These are phyloP conservation scores for Dromaius novaehollandiae DNA, from an alignment of 2,113 vertebrate genomes.

Conservation along the genomic window DNA sequence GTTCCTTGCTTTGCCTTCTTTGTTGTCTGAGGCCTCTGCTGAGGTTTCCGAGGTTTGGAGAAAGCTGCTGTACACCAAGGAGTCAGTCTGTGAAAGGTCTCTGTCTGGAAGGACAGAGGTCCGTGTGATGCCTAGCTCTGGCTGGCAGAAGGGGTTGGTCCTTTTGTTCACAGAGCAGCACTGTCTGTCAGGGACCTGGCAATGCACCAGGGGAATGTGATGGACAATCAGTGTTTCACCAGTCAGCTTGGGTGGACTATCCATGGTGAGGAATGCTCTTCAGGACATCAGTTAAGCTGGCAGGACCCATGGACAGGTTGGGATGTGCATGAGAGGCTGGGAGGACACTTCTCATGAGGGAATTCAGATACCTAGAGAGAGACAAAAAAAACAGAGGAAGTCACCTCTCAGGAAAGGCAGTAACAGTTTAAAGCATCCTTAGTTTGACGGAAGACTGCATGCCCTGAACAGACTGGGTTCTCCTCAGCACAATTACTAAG, in stretches of 20 bases:
- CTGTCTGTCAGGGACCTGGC: slow-evolving; percentile 88
- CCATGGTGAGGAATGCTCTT: slow-evolving; percentile 81
- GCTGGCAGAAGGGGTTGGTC: slow-evolving; percentile 85
- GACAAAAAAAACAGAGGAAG: slow-evolving; percentile 66
- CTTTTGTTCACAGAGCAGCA: slow-evolving; percentile 80
- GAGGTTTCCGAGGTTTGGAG: slow-evolving; percentile 81
- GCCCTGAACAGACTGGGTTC: background rate
- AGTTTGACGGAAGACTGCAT: background rate
- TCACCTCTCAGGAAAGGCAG: slow-evolving; percentile 56
- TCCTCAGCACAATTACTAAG: background rate
- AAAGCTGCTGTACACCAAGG: slow-evolving; percentile 88
- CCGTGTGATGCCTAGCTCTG: slow-evolving; percentile 84
- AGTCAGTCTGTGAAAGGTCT: slow-evolving; percentile 88
- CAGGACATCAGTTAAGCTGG: slow-evolving; percentile 72
- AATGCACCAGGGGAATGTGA: slow-evolving; percentile 97
- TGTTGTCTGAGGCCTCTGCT: slow-evolving; percentile 42
- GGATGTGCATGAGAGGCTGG: background rate
- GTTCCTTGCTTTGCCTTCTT: slow-evolving; percentile 60
- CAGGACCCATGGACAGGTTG: slow-evolving; percentile 68
- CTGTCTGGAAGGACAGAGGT: slow-evolving; percentile 85
- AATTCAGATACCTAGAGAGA: slow-evolving; percentile 75
- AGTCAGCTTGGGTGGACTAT: slow-evolving; percentile 90
- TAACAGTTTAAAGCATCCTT: background rate
- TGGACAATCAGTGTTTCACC: slow-evolving; percentile 97
- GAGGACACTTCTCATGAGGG: slow-evolving; percentile 68